These are phyloP conservation scores for Sebastes cheni DNA, from an alignment of 2,797 vertebrate species.

Conservation along the genomic window DNA sequence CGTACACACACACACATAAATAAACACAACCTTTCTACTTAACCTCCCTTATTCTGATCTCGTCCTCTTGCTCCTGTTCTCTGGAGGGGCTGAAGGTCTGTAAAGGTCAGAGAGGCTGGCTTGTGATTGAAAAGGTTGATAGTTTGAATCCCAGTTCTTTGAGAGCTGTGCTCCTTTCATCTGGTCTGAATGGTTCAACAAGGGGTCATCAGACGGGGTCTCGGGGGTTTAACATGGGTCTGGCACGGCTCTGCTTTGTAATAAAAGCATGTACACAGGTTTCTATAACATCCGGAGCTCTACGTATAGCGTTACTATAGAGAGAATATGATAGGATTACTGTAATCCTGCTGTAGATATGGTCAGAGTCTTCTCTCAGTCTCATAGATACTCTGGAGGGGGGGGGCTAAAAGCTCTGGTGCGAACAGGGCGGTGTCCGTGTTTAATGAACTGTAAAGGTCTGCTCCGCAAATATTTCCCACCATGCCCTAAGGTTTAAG, in stretches of 20 bases:
- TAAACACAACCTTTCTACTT: background rate
- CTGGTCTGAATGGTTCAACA: background rate
- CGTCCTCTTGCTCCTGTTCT: background rate
- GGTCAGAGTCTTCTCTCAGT: slow-evolving; percentile 1
- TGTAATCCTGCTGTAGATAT: slow-evolving; percentile 40
- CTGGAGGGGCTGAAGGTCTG: too few species aligned
- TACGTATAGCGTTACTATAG: slow-evolving; percentile 18
- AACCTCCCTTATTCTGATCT: background rate
- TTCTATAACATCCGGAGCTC: slow-evolving; percentile 6
- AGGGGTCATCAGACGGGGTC: background rate
- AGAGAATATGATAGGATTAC: slow-evolving; percentile 48
- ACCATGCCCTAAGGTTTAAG: background rate
- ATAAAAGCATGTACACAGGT: background rate
- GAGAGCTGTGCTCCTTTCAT: background rate
- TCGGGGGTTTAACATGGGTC: background rate
- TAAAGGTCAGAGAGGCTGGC: background rate
- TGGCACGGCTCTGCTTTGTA: background rate
- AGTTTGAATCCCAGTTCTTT: slow-evolving; percentile 3
- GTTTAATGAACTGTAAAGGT: background rate
- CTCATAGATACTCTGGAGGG: background rate
- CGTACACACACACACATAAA: background rate
- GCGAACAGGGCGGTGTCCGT: background rate
- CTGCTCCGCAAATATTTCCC: background rate
- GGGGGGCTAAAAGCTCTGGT: background rate
- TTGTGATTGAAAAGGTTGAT: background rate